phyloP scores from a whole-genome alignment of 2,113 vertebrate species.

The Craseonycteris thonglongyai region DNA sequence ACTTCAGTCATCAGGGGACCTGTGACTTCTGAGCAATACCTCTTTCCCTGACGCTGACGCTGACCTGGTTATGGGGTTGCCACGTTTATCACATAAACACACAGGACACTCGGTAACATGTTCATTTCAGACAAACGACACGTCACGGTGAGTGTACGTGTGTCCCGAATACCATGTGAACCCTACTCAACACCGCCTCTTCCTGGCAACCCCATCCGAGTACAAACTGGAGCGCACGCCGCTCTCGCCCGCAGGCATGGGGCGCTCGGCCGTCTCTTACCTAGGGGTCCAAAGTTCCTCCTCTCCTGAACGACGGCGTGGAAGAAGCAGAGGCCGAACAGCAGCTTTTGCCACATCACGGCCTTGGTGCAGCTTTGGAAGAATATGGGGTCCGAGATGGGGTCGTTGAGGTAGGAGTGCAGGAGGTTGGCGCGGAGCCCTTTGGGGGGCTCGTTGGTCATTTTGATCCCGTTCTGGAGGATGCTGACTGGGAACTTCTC shows the following conservation, averaged over 20 bases:
- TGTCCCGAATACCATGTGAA: neutral
- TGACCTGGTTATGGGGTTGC: neutral
- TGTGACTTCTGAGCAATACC: neutral
- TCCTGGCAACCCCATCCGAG: neutral
- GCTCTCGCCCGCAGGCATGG: too few species aligned
- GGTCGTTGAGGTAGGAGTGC: slow-evolving; percentile 90
- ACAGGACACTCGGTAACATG: neutral
- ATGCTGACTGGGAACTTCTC: slow-evolving; percentile 94
- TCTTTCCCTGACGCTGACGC: neutral
- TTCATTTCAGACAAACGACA: neutral
- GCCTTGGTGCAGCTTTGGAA: slow-evolving; percentile 86
- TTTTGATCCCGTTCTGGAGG: slow-evolving; percentile 94
- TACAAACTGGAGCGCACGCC: neutral
- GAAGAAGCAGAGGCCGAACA: slow-evolving; percentile 94
- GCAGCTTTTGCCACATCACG: slow-evolving; percentile 88
- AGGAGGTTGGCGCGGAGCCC: slow-evolving; percentile 90
- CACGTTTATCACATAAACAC: neutral
- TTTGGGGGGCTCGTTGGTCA: slow-evolving; percentile 96
- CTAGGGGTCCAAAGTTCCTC: slow-evolving; percentile 89
- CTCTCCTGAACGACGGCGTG: slow-evolving; percentile 94
- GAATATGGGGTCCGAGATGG: slow-evolving; percentile 87
- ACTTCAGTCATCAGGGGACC: neutral
- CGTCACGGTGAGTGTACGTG: neutral
- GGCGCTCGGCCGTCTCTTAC: slow-evolving; percentile 68
- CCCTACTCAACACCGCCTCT: neutral